Base-by-base conservation (phyloP, 2,113 vertebrate species). In the Nesogale talazaci region DNA sequence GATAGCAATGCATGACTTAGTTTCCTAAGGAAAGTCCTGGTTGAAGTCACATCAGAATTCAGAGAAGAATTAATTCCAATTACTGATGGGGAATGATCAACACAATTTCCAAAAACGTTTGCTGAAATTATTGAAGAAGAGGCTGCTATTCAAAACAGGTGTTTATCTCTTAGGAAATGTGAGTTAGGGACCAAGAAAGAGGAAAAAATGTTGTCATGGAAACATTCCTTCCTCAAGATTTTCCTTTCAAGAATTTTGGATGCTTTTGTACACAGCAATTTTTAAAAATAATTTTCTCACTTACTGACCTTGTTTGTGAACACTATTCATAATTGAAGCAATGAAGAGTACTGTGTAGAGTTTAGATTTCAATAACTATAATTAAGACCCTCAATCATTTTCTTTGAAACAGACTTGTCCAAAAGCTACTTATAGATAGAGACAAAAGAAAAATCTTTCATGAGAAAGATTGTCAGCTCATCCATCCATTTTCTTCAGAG, bases 251-350 rank as follows among this genome's bases (percentile, higher is more conserved):
- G 40, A 65, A 83, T 40, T 92, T 94, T 61, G 86, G 65, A 83
- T 27, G 72, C 70, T 76, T 77, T 93, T 61, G 27, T 23, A 19
- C 42, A 40, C 40, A 76, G 40, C 36, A 56, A 88, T 90, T 92
- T 90, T 90, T 94, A 89, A 89, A 89, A 83, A 92, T 92, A 46
- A 83, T 86, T 80, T 90, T 63, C 70, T 56, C 79, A 29, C 36
- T 90, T 88, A 95, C 22, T 76, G 52, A 91, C 34, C 83, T 74
- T 83, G 65, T 75, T 86, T 74, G 19, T 81, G n/a, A 88, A 65
- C 5, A 83, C 38, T 76, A 27, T 81, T 83, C 70, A 86, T 82
- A 86, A 83, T 12, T 86, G 38, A 46, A 92, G 63, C 12, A 80
- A 87, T 19, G 52, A 61, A 77, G n/a, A 83, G 34, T 52, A 3